Percentiles rank a stretch among this genome's conserved stretches.
Evolutionary conservation across 2,888 invertebrate genomes (phyloP).

Genomic region (Philopedon plagiatum): DNA sequence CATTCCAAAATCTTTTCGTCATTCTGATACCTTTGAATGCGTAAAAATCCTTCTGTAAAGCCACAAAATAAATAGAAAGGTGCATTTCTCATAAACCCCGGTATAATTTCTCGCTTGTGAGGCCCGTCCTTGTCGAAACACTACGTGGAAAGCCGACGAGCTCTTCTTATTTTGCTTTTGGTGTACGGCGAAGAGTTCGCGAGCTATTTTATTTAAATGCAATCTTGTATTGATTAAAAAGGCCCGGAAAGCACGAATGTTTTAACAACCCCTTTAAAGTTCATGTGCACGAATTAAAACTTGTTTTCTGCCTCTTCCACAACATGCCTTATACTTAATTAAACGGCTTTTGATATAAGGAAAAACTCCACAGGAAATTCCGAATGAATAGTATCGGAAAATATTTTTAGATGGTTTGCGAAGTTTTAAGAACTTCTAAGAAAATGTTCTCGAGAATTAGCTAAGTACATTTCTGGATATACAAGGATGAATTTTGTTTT

Average conservation of each 20-base stretch:
- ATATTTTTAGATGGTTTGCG: conserved; percentile 44
- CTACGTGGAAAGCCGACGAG: conserved; percentile 24
- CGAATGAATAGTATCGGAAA: conserved; percentile 47
- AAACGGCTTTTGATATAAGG: conserved; percentile 55
- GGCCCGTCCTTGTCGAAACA: conserved; percentile 24
- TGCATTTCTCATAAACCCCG: background rate
- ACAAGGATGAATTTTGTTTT: background rate
- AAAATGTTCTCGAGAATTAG: conserved; percentile 10
- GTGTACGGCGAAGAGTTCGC: conserved; percentile 59
- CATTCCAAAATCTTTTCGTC: no score
- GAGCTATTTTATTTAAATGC: conserved; percentile 64
- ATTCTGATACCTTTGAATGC: no score
- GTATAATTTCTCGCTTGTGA: conserved; percentile 9
- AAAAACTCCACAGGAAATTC: conserved; percentile 49
- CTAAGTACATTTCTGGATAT: conserved; percentile 3
- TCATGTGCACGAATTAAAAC: conserved; percentile 63
- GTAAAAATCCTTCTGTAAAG: no score
- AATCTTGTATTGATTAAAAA: conserved; percentile 65
- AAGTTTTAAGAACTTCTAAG: conserved; percentile 23
- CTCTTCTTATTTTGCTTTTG: conserved; percentile 46
- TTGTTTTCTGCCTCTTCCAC: conserved; percentile 57
- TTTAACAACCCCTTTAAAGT: conserved; percentile 63
- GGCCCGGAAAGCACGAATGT: conserved; percentile 63
- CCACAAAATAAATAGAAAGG: background rate
- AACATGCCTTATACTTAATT: conserved; percentile 55